Conservation (phyloP, 2,113 vertebrate genomes). For the Stigmatopora nigra region DNA sequence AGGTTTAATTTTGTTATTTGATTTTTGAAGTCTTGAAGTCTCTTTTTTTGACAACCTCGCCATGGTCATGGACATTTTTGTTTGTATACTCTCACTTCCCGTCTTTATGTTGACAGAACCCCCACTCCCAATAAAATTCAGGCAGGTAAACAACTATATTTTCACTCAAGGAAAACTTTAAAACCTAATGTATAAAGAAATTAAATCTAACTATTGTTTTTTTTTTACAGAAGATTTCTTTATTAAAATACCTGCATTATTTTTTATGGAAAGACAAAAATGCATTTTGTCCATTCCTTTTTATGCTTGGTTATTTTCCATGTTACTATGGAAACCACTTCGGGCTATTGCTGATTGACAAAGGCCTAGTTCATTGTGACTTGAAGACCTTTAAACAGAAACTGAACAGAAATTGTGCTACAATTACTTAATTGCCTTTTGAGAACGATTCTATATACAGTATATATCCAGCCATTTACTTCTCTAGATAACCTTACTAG, state of each 20-base stretch:
- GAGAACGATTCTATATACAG: slow-evolving; percentile 2
- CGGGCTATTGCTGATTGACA: slow-evolving; percentile 44
- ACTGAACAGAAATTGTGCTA: slow-evolving; percentile 12
- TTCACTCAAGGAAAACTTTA: no score
- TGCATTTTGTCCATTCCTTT: neutral
- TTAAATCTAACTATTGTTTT: no score
- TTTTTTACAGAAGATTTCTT: no score
- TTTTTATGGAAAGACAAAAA: slow-evolving; percentile 42
- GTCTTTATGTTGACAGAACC: no score
- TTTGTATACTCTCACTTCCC: no score
- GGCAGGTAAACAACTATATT: no score
- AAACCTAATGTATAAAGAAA: no score
- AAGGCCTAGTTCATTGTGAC: slow-evolving; percentile 35
- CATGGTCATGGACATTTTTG: no score
- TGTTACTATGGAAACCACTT: slow-evolving; percentile 30
- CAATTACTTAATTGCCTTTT: neutral
- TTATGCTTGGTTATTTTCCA: slow-evolving; percentile 31
- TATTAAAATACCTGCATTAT: slow-evolving; percentile 34
- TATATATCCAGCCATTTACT: slow-evolving; percentile 14
- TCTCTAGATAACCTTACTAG: neutral
- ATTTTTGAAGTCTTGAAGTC: no score
- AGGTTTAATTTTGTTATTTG: no score
- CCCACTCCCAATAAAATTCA: no score
- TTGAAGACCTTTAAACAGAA: slow-evolving; percentile 25
- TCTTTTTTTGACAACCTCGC: no score